A percentile compares a stretch with the other conserved stretches of the same genome.
These are phyloP conservation scores for Eleutherodactylus coqui DNA, from an alignment of 2,797 vertebrate genomes.

Conservation along the genomic window DNA sequence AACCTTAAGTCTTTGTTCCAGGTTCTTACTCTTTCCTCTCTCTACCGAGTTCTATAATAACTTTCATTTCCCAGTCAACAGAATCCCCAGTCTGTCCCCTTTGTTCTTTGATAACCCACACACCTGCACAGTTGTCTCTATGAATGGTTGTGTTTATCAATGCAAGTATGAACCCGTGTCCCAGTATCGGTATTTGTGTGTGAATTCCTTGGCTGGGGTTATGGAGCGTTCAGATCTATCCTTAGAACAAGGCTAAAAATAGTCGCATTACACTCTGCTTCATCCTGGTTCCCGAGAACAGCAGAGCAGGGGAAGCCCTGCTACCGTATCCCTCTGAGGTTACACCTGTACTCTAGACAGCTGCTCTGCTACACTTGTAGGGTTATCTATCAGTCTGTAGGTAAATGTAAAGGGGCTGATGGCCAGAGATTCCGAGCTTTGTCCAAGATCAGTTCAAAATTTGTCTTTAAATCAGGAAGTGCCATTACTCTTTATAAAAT, in stretches of 20 bases:
- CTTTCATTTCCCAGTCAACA: background rate
- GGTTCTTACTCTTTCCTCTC: background rate
- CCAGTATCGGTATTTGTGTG: constrained; percentile 40
- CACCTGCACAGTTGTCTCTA: background rate
- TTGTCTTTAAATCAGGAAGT: background rate
- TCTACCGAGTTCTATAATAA: background rate
- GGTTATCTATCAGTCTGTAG: background rate
- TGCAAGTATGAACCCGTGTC: constrained; percentile 24
- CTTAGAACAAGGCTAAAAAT: constrained; percentile 53
- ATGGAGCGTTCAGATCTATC: constrained; percentile 50
- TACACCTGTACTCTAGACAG: background rate
- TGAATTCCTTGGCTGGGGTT: constrained; percentile 53
- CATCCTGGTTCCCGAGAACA: background rate
- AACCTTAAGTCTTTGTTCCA: background rate
- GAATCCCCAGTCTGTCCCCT: background rate
- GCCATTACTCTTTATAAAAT: too few relatives aligned
- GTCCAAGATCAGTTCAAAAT: background rate
- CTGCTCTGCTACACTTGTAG: too few relatives aligned
- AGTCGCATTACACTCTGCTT: constrained; percentile 41
- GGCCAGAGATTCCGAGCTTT: background rate
- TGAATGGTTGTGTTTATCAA: constrained; percentile 30
- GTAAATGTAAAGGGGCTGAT: background rate
- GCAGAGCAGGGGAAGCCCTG: constrained; percentile 50
- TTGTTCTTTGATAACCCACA: background rate
- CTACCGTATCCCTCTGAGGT: constrained; percentile 7